These are phyloP conservation scores for Ellobius talpinus DNA, from an alignment of 2,113 vertebrate genomes.

Conservation along the genomic window DNA sequence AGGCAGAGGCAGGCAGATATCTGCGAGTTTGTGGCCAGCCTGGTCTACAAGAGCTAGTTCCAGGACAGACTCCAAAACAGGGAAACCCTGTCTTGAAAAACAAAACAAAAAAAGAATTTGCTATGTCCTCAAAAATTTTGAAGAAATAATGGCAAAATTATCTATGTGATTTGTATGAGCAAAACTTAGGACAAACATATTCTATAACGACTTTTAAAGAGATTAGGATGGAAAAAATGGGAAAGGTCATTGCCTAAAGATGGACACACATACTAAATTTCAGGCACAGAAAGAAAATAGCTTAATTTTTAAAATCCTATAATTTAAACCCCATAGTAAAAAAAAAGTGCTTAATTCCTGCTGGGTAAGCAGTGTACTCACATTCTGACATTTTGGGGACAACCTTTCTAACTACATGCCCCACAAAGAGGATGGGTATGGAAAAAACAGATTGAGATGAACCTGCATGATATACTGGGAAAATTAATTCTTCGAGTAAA, in stretches of 20 bases:
- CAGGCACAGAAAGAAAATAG: background rate
- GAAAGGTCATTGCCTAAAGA: background rate
- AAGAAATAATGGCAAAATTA: constrained; percentile 13
- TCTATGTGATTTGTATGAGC: background rate
- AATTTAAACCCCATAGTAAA: background rate
- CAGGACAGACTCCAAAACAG: no score
- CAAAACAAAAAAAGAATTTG: background rate
- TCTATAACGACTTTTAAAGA: background rate
- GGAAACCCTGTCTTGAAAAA: no score
- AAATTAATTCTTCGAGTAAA: background rate
- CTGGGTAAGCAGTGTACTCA: background rate
- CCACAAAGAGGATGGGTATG: background rate
- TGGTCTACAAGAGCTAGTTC: no score
- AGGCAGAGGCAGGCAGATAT: no score
- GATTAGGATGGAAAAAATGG: background rate
- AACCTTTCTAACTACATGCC: background rate
- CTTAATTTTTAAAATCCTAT: background rate
- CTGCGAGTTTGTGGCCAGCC: no score
- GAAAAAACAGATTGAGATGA: background rate
- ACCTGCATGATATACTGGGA: background rate
- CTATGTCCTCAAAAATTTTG: background rate
- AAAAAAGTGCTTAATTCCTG: background rate
- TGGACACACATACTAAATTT: background rate
- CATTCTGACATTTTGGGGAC: background rate
- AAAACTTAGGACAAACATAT: background rate